These are phyloP conservation scores for Tragelaphus strepsiceros DNA, from an alignment of 2,113 vertebrate genomes.

Conservation along the genomic window DNA sequence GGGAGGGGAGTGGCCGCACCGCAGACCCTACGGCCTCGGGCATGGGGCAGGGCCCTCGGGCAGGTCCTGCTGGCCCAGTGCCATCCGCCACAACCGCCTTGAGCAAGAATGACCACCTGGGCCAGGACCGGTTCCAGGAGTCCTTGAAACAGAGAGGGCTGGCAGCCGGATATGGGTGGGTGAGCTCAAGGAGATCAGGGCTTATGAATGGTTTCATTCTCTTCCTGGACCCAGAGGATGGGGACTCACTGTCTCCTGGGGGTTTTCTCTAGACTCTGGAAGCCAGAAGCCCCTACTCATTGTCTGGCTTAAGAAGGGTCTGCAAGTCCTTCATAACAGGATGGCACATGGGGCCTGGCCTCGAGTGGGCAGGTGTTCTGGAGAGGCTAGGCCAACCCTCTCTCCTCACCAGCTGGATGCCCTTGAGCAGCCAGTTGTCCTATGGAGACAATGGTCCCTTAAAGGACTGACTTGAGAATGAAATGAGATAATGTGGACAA, in stretches of 20 bases:
- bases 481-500: background rate
- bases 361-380: too few species aligned
- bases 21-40: accelerated
- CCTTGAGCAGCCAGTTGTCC: background rate
- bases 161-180: background rate
- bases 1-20: background rate
- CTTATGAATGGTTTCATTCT: background rate
- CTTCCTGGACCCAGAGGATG: background rate
- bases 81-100: background rate
- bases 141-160: constrained; percentile 22
- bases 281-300: background rate
- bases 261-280: background rate
- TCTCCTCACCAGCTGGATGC: background rate
- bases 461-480: background rate
- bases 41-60: background rate
- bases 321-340: background rate
- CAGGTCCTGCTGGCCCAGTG: background rate
- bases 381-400: background rate
- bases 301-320: background rate
- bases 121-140: background rate
- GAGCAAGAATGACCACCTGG: constrained; percentile 9
- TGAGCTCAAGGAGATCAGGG: background rate
- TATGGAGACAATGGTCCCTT: background rate
- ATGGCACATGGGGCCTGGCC: too few species aligned
- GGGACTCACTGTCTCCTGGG: background rate